These are phyloP conservation scores for Pseudomyrmex dendroicus DNA, from an alignment of 1,140 invertebrate genomes.

Conservation along the genomic window DNA sequence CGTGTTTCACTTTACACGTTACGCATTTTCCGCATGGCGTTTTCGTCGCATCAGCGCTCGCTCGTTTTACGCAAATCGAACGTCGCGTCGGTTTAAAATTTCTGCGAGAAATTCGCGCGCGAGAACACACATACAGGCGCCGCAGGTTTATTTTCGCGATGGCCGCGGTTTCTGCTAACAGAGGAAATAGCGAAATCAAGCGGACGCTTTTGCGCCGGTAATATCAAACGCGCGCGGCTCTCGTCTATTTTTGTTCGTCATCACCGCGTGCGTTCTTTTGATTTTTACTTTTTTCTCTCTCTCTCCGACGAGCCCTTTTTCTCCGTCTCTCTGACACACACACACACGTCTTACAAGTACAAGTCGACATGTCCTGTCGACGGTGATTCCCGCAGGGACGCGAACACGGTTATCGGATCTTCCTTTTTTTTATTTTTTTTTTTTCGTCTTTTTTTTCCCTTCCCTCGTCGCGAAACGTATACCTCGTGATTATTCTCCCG, in stretches of 20 bases:
- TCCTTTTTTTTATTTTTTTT: background rate
- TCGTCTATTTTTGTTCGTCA: slow-evolving; percentile 34
- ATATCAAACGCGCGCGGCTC: background rate
- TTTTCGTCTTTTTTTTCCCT: too few species aligned
- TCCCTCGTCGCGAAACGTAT: slow-evolving; percentile 20
- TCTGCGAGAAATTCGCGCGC: slow-evolving; percentile 12
- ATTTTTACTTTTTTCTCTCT: slow-evolving; percentile 28
- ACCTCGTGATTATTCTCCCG: slow-evolving; percentile 28
- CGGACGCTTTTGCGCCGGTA: slow-evolving; percentile 5
- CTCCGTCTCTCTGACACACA: background rate
- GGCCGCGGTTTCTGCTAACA: slow-evolving; percentile 10
- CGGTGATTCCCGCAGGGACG: background rate
- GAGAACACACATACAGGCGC: background rate
- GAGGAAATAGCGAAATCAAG: slow-evolving; percentile 26
- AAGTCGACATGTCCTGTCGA: background rate
- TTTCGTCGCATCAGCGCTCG: background rate
- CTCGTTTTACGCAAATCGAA: slow-evolving; percentile 47
- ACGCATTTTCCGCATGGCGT: slow-evolving; percentile 38
- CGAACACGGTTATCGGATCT: slow-evolving; percentile 48
- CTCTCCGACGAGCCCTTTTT: slow-evolving; percentile 36
- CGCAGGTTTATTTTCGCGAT: slow-evolving; percentile 17
- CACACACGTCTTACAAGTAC: slow-evolving; percentile 4
- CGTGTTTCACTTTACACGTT: slow-evolving; percentile 3
- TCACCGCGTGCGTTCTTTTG: slow-evolving; percentile 7
- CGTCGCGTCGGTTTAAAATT: background rate